phyloP scores from a whole-genome alignment of 2,113 vertebrate species.

The Ia io region DNA sequence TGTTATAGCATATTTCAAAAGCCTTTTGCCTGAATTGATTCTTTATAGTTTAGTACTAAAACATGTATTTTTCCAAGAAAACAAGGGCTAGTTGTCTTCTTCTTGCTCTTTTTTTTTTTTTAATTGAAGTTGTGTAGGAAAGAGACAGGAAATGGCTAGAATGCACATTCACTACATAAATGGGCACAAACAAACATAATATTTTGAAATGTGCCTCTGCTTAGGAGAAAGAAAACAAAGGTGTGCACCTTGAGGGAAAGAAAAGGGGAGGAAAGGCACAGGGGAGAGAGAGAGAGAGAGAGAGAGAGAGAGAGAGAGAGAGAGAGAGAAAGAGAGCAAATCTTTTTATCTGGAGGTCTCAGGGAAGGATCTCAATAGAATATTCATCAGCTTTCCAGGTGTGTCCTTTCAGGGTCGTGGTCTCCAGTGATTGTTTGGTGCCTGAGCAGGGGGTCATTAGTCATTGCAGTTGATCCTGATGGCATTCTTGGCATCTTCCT shows the following conservation, averaged over 20 bases:
- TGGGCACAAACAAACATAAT: not conserved
- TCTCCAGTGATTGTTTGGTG: not conserved
- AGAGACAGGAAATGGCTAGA: not conserved
- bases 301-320: not conserved
- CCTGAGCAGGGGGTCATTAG: not conserved
- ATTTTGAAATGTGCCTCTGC: not conserved
- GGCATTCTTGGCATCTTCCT: not conserved
- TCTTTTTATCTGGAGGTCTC: not conserved
- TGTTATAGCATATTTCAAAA: conserved; percentile 20
- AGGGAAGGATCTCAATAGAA: not conserved
- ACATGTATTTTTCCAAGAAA: not conserved
- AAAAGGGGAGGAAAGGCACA: not conserved
- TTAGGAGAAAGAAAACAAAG: not conserved
- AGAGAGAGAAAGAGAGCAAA: not conserved
- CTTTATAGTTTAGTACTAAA: not conserved
- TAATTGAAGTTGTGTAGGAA: not conserved
- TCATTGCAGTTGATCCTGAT: not conserved
- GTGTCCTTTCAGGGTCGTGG: not conserved
- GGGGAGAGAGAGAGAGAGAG: not conserved
- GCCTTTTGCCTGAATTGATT: not conserved
- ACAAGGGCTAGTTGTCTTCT: not conserved
- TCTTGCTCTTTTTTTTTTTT: not conserved
- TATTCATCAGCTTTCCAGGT: not conserved
- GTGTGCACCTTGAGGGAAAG: not conserved
- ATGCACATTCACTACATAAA: not conserved